phyloP scores from a whole-genome alignment of 2,113 vertebrate species.

The Psammodynastes pulverulentus region DNA sequence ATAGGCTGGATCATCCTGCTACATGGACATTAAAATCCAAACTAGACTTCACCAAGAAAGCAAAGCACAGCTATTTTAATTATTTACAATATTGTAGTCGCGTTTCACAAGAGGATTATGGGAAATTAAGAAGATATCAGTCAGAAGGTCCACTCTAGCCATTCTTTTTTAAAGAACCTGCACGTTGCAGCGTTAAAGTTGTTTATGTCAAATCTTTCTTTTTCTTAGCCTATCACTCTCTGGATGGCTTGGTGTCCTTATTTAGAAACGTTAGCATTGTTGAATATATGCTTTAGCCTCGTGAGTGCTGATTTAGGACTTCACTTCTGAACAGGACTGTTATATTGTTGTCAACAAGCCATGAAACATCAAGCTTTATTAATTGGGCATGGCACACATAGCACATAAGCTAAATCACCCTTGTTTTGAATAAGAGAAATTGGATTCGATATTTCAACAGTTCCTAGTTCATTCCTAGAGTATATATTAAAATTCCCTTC shows the following conservation, averaged over 20 bases:
- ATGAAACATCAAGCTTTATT: background rate
- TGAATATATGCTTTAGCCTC: slow-evolving; percentile 26
- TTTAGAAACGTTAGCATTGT: background rate
- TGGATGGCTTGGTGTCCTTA: background rate
- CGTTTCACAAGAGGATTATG: background rate
- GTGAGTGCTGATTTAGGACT: slow-evolving; percentile 23
- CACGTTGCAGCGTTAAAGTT: background rate
- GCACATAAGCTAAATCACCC: background rate
- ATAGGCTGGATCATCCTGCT: background rate
- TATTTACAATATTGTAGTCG: background rate
- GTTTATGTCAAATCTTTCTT: background rate
- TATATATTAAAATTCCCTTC: background rate
- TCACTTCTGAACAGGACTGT: slow-evolving; percentile 15
- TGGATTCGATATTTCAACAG: background rate
- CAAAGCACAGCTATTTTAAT: background rate
- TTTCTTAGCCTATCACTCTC: background rate
- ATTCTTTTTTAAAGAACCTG: background rate
- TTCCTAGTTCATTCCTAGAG: background rate
- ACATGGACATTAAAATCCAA: background rate
- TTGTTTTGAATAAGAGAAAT: background rate
- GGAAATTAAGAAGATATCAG: background rate
- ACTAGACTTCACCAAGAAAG: background rate
- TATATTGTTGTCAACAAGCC: background rate
- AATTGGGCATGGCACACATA: background rate
- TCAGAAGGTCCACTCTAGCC: background rate